Evolutionary conservation across 2,797 vertebrate genomes (phyloP).

Genomic region (Taenioides sp.): DNA sequence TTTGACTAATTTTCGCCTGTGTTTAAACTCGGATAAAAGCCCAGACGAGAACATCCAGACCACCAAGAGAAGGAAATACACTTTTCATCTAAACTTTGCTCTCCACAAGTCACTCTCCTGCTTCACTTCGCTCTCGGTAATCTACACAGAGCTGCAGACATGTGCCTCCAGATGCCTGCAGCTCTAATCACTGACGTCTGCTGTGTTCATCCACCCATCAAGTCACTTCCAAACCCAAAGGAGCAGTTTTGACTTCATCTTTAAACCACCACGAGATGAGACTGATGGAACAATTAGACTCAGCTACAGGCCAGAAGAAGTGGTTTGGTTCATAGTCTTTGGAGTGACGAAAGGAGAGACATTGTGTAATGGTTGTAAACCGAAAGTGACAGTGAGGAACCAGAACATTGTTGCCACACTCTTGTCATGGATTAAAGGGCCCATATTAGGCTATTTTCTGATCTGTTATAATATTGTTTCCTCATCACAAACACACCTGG

Average conservation of each 20-base stretch:
- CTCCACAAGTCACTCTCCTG: neutral
- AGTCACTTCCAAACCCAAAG: constrained; percentile 30
- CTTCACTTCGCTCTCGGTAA: neutral
- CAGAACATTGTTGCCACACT: too few species aligned
- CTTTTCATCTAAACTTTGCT: constrained; percentile 14
- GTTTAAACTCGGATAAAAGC: constrained; percentile 29
- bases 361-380: neutral
- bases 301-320: constrained; percentile 13
- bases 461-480: too few species aligned
- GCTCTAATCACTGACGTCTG: constrained; percentile 30
- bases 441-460: too few species aligned
- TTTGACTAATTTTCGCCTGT: constrained; percentile 12
- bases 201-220: constrained; percentile 41
- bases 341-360: neutral
- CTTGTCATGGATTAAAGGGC: too few species aligned
- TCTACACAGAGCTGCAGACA: neutral
- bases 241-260: constrained; percentile 32
- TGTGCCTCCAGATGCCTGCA: constrained; percentile 23
- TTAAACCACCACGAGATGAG: constrained; percentile 33
- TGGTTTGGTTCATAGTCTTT: neutral
- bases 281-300: constrained; percentile 44
- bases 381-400: constrained; percentile 1
- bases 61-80: neutral
- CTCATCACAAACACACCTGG: too few species aligned
- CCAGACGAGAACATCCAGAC: constrained; percentile 20